Evolutionary conservation across 1,140 invertebrate species (phyloP), one percentile per base, ranked within the genome.

Genomic region (Tetramorium alpestre): DNA sequence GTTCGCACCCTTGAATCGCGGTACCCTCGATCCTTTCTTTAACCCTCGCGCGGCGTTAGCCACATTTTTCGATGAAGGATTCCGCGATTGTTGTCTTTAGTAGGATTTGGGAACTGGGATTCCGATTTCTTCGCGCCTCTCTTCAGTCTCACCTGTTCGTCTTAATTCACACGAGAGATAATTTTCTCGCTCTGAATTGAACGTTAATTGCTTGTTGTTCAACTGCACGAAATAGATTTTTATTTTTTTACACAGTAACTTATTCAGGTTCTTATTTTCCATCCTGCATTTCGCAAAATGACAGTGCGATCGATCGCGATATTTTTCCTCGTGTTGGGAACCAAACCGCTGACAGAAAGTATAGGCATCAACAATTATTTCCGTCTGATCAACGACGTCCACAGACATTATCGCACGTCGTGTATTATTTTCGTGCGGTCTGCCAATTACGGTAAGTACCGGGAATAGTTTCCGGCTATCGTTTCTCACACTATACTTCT

Each of bases 361-460:
- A 10, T 70, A 67, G 44, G 28, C 0, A 54, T 44, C 25, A 78
- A 72, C 22, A 62, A 89, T 65, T 87, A 90, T 47, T 49, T 89
- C 8, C 60, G n/a, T 8, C 65, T 92, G 8, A 84, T 92, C 13
- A 56, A 5, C 0, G 89, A 92, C 2, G 56, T 92, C 3, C 72
- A 87, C 22, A 65, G 65, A 0, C 88, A 92, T 88, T 92, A 92
- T 47, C 47, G 47, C 33, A 75, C 90, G 0, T 82, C 88, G 0
- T 91, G 89, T 18, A 75, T 92, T 51, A 51, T 51, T 51, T 51
- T 51, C 49, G 49, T 51, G 11, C 62, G 69, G 25, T 76, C 84
- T n/a, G 10, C 22, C 10, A 78, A 77, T 22, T 22, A 22, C 22
- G 22, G 22, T 22, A 22, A 22, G 22, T 22, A 22, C 22, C 22